Evolutionary conservation across 2,113 vertebrate genomes (phyloP).

Genomic region (Eolophus roseicapilla): DNA sequence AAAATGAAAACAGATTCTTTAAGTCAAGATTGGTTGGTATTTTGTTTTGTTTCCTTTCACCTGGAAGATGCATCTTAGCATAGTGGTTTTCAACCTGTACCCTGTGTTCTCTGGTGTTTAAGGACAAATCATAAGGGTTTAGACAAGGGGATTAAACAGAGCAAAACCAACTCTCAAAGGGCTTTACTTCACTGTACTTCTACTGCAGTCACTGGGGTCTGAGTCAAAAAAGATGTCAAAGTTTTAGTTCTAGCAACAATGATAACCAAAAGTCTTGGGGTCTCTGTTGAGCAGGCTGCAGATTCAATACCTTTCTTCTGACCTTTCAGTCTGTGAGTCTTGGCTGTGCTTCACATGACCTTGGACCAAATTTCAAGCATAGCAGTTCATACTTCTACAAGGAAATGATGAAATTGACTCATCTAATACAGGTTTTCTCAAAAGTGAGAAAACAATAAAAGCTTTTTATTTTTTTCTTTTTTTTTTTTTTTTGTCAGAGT

Average conservation of each 20-base stretch:
- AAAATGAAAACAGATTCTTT: not conserved
- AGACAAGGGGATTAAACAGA: not conserved
- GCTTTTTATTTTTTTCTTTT: not conserved
- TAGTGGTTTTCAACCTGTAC: not conserved
- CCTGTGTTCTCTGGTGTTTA: not conserved
- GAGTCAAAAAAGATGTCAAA: not conserved
- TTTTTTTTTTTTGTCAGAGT: not conserved
- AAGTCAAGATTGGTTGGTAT: not conserved
- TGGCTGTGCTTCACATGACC: slow-evolving; percentile 27
- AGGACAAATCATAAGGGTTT: not conserved
- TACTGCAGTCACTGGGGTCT: not conserved
- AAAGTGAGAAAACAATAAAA: slow-evolving; percentile 18
- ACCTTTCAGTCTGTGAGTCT: not conserved
- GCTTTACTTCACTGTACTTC: not conserved
- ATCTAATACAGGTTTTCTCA: not conserved
- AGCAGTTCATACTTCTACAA: slow-evolving; percentile 14
- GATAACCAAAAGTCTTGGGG: not conserved
- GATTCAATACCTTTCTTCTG: not conserved
- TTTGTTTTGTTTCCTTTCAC: not conserved
- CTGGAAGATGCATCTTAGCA: not conserved
- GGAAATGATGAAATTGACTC: not conserved
- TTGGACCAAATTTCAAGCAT: slow-evolving; percentile 3
- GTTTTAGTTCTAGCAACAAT: not conserved
- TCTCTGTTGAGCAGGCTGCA: not conserved
- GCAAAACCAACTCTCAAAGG: not conserved